phyloP scores from a whole-genome alignment of 2,113 vertebrate genomes.

The Pangasianodon hypophthalmus region DNA sequence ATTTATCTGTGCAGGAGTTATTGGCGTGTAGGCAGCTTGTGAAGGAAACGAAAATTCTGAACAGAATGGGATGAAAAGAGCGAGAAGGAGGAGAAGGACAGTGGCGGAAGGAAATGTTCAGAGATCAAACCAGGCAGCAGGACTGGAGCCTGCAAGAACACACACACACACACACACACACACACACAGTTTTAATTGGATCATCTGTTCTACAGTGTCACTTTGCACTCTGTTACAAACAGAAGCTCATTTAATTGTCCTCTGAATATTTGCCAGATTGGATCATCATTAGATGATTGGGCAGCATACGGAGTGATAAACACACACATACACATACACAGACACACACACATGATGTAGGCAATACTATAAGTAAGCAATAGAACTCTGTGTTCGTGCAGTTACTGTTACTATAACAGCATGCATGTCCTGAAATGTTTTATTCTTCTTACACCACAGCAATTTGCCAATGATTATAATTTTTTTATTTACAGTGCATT shows the following conservation, averaged over 20 bases:
- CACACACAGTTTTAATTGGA: conserved; percentile 17
- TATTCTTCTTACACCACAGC: not conserved
- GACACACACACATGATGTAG: too few species aligned
- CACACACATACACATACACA: not conserved
- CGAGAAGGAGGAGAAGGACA: conserved; percentile 44
- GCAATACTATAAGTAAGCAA: too few species aligned
- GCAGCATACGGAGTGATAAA: not conserved
- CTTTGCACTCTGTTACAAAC: conserved; percentile 19
- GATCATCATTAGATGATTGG: not conserved
- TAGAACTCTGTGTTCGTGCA: too few species aligned
- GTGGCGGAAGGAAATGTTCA: conserved; percentile 36
- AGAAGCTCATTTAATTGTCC: not conserved
- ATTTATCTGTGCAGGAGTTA: not conserved
- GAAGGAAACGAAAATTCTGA: conserved; percentile 13
- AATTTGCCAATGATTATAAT: not conserved
- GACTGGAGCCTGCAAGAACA: not conserved
- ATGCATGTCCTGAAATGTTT: not conserved
- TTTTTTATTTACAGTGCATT: too few species aligned
- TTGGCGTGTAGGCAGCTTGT: not conserved
- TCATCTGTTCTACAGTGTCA: conserved; percentile 23
- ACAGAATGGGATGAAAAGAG: conserved; percentile 12
- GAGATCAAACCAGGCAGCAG: conserved; percentile 35
- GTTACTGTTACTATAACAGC: not conserved
- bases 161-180: conserved; percentile 41
- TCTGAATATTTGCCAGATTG: not conserved